phyloP scores from a whole-genome alignment of 35 echinoderm and acorn worm genomes.

The Ptychodera flava region DNA sequence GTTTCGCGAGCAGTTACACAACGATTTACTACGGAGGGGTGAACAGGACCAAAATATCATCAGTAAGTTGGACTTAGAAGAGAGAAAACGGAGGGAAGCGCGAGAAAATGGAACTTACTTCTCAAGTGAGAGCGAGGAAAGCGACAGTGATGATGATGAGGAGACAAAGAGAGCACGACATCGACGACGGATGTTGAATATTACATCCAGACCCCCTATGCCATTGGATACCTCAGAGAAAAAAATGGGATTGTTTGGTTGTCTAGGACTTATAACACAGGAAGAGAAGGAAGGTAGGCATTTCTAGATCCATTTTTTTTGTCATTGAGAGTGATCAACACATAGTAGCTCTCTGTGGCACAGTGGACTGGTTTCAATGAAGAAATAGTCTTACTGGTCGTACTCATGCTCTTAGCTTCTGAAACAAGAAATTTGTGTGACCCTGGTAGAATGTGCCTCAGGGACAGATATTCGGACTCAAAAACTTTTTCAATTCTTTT shows the following conservation, averaged over 20 bases:
- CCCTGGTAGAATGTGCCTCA: too few relatives aligned
- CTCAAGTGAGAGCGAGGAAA: conserved; percentile 80
- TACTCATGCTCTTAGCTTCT: too few relatives aligned
- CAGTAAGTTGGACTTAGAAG: conserved; percentile 89
- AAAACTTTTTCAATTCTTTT: too few relatives aligned
- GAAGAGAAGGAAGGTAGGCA: conserved; percentile 70
- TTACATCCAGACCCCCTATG: conserved; percentile 55
- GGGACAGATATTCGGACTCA: too few relatives aligned
- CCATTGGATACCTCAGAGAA: conserved; percentile 60
- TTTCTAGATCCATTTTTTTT: background rate
- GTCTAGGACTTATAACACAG: conserved; percentile 74
- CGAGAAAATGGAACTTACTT: conserved; percentile 72
- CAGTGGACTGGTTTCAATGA: too few relatives aligned
- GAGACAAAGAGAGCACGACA: conserved; percentile 70
- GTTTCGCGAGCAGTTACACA: conserved; percentile 15
- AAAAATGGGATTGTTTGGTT: conserved; percentile 61
- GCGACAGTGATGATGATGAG: conserved; percentile 88
- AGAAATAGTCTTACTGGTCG: too few relatives aligned
- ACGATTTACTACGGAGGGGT: background rate
- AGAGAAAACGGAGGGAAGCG: conserved; percentile 39
- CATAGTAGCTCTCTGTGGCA: background rate
- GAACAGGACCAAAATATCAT: conserved; percentile 40
- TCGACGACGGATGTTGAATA: conserved; percentile 61
- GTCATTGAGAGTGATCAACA: background rate
- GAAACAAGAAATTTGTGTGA: too few relatives aligned